Evolutionary conservation across 2,797 vertebrate species (phyloP).

Genomic region (Merluccius polli): DNA sequence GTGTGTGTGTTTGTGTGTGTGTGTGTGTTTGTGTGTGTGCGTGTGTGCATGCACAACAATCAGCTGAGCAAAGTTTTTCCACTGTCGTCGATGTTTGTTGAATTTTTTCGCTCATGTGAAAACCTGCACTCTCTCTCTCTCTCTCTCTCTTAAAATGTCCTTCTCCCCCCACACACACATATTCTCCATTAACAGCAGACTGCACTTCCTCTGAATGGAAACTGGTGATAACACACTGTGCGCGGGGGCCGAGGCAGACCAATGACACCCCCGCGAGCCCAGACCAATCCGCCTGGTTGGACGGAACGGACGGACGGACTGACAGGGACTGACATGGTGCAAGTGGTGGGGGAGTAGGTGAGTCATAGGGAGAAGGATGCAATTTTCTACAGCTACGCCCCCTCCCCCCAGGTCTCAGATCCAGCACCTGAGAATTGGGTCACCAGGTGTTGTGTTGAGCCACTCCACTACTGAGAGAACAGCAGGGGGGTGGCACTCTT

Average conservation of each 20-base stretch:
- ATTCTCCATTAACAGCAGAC: conserved; percentile 55
- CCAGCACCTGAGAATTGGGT: too few species aligned
- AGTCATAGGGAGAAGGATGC: background rate
- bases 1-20: conserved; percentile 18
- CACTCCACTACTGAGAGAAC: too few species aligned
- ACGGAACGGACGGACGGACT: conserved; percentile 27
- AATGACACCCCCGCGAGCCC: background rate
- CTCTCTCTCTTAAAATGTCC: conserved; percentile 27
- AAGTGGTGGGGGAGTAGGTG: too few species aligned
- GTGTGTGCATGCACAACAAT: conserved; percentile 50
- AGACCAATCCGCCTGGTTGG: background rate
- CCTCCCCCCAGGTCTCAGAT: too few species aligned
- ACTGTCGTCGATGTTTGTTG: conserved; percentile 57
- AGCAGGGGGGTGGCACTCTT: too few species aligned
- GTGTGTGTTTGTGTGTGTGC: conserved; percentile 16
- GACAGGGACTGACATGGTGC: conserved; percentile 6
- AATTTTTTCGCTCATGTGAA: conserved; percentile 59
- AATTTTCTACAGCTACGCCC: background rate
- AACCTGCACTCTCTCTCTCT: conserved; percentile 52
- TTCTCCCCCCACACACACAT: conserved; percentile 25
- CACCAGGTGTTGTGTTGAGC: too few species aligned
- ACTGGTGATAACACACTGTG: conserved; percentile 57
- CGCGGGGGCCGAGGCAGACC: conserved; percentile 51
- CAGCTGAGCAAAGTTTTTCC: conserved; percentile 72
- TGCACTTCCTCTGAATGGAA: conserved; percentile 67